phyloP scores from a whole-genome alignment of 2,797 vertebrate species.

The Coreius guichenoti region DNA sequence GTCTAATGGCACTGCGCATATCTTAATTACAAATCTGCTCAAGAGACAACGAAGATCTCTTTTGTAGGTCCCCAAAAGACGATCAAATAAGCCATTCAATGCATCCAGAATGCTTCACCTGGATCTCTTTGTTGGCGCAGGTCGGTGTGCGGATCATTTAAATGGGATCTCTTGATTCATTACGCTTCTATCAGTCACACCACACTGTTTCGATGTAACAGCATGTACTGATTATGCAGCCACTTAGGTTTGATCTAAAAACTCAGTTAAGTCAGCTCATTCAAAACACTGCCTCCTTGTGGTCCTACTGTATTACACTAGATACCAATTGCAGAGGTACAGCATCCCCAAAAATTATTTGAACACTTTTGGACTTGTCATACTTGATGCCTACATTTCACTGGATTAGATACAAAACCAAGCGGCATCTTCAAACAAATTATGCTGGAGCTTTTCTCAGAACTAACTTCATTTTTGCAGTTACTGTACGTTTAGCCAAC shows the following conservation, averaged over 20 bases:
- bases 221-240: conserved; percentile 36
- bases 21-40: conserved; percentile 79
- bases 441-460: neutral
- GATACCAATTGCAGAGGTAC: neutral
- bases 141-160: conserved; percentile 64
- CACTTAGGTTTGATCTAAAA: conserved; percentile 27
- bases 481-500: neutral
- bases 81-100: conserved; percentile 62
- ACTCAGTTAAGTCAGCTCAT: conserved; percentile 18
- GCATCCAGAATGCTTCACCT: conserved; percentile 49
- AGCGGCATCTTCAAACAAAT: neutral
- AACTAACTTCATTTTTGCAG: neutral
- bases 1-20: conserved; percentile 72
- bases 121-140: conserved; percentile 53
- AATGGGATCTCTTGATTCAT: conserved; percentile 70
- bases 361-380: neutral
- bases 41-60: conserved; percentile 66
- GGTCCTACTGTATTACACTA: conserved; percentile 56
- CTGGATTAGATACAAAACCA: neutral
- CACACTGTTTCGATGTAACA: conserved; percentile 38
- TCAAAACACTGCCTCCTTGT: conserved; percentile 77
- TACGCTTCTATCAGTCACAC: conserved; percentile 63
- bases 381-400: neutral
- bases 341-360: neutral
- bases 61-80: conserved; percentile 62